Evolutionary conservation across 2,888 invertebrate genomes (phyloP).

Genomic region (Tenthredo livida): DNA sequence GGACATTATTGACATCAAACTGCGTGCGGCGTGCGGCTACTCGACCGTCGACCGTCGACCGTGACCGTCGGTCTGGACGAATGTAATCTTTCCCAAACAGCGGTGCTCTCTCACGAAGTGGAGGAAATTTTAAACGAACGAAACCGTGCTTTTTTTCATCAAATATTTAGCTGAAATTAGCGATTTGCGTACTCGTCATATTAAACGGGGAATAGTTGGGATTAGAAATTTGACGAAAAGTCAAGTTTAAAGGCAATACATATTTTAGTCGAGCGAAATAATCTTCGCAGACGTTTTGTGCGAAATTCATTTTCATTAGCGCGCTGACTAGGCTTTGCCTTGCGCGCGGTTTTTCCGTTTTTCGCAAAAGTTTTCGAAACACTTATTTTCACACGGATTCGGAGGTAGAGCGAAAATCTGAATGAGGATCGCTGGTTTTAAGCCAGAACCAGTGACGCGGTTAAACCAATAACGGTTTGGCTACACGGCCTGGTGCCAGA

Average conservation of each 20-base stretch:
- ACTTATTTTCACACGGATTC: background rate
- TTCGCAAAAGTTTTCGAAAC: background rate
- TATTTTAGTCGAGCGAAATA: background rate
- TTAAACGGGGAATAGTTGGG: background rate
- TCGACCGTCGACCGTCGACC: slow-evolving; percentile 2
- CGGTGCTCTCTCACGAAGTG: slow-evolving; percentile 61
- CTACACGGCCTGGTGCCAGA: slow-evolving; percentile 73
- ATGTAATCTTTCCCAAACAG: slow-evolving; percentile 70
- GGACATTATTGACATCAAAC: slow-evolving; percentile 68
- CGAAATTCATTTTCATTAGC: background rate
- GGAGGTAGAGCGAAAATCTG: background rate
- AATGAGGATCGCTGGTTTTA: slow-evolving; percentile 72
- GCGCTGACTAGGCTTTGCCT: background rate
- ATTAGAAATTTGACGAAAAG: background rate
- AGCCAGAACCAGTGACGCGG: slow-evolving; percentile 75
- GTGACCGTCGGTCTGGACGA: slow-evolving; percentile 66
- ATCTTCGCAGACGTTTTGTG: background rate
- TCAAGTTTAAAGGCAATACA: background rate
- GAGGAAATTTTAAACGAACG: slow-evolving; percentile 23
- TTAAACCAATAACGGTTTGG: slow-evolving; percentile 77
- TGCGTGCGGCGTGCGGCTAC: slow-evolving; percentile 56
- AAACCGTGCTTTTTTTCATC: background rate
- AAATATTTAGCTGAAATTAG: background rate
- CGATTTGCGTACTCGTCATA: background rate
- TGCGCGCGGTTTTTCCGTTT: background rate